Evolutionary conservation across 2,888 invertebrate species (phyloP), one percentile per base, ranked within the genome.

Genomic region (Falcaria lacertinaria): DNA sequence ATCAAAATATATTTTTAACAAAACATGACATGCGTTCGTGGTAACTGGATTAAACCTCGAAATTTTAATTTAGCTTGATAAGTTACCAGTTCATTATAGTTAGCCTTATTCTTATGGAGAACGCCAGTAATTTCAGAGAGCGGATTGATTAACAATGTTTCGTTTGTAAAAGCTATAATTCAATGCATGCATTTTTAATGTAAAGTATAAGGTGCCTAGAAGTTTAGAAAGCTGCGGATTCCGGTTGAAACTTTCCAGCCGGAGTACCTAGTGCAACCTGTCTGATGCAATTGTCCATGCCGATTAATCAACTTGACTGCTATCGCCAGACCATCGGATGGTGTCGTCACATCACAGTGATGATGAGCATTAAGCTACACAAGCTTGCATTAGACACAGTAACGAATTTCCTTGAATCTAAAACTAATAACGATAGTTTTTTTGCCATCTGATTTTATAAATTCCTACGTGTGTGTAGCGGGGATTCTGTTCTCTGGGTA

Each of bases 211-310:
- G 60, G 47, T 48, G 54, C 55, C 55, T 51, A 60, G 50, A 54
- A 28, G 28, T 3, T 11, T 76, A 80, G 81, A 83, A 81, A 82
- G 81, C 67, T 68, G 70, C 50, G 60, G 69, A 74, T 76, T 80
- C 76, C 77, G 73, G 62, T 57, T 61, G 64, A 69, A 67, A 71
- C 80, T 82, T 81, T 79, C 80, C 60, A 74, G 60, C 60, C 59
- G 34, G 51, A 52, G 52, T n/a, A n/a, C n/a, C n/a, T 43, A 49
- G 50, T 54, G 47, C 44, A 49, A 41, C 43, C 45, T 46, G 44
- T 41, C 47, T 73, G 73, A 77, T 64, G 77, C 72, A 74, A 78
- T 69, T 63, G 47, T 52, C 47, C 57, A 56, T 51, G 60, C 52
- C 47, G 45, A 64, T 69, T 68, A 52, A 52, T 60, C 59, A 54